phyloP scores from a whole-genome alignment of 2,888 invertebrate species.

The Macaria liturata region DNA sequence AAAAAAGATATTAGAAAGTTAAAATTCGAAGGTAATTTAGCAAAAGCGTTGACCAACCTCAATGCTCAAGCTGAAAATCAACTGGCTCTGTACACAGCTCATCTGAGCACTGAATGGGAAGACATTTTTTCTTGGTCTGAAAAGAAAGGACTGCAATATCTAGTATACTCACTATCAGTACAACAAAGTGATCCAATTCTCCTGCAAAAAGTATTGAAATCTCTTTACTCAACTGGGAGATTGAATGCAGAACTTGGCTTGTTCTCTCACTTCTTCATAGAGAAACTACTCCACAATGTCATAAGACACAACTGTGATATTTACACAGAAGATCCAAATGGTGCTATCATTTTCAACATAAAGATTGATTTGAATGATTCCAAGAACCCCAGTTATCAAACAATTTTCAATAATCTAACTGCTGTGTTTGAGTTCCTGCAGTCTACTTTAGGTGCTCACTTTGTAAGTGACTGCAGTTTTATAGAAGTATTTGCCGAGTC shows the following conservation, averaged over 20 bases:
- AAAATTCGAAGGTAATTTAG: conserved; percentile 60
- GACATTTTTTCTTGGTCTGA: conserved; percentile 72
- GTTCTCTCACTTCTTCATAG: conserved; percentile 74
- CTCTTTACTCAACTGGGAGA: conserved; percentile 64
- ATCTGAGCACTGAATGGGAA: conserved; percentile 74
- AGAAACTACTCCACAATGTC: conserved; percentile 65
- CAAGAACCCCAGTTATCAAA: conserved; percentile 66
- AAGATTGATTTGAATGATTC: conserved; percentile 63
- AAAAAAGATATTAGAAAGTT: conserved; percentile 50
- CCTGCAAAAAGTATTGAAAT: conserved; percentile 67
- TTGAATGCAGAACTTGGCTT: conserved; percentile 68
- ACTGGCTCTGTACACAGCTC: conserved; percentile 64
- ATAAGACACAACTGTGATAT: conserved; percentile 74
- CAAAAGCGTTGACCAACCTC: conserved; percentile 57
- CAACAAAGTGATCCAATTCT: conserved; percentile 69
- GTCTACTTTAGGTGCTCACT: conserved; percentile 67
- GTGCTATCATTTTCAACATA: conserved; percentile 71
- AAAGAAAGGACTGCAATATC: conserved; percentile 57
- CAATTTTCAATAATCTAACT: conserved; percentile 72
- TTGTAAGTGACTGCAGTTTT: conserved; percentile 66
- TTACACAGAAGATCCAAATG: conserved; percentile 69
- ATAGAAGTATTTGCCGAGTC: conserved; percentile 70
- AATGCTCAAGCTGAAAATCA: conserved; percentile 67
- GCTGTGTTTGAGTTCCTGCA: conserved; percentile 76
- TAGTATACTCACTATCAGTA: conserved; percentile 67